Evolutionary conservation across 2,113 vertebrate species (phyloP).

Genomic region (Melanocharis versteri): DNA sequence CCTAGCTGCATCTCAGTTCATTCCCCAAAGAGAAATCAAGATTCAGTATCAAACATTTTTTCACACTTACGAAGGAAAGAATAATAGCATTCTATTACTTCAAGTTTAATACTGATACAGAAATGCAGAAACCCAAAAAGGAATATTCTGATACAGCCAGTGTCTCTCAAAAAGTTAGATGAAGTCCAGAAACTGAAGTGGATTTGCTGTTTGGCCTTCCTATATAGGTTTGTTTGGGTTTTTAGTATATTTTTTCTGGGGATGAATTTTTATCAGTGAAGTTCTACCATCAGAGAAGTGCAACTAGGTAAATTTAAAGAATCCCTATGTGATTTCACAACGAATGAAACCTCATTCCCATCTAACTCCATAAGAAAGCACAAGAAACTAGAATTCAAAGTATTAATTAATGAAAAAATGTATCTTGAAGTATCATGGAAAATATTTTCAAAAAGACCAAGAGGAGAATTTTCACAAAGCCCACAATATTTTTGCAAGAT

Average conservation of each 20-base stretch:
- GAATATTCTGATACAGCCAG: slow-evolving; percentile 6
- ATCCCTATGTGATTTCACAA: not conserved
- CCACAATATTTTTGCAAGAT: slow-evolving; percentile 73
- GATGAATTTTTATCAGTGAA: not conserved
- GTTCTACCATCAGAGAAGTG: not conserved
- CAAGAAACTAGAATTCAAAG: slow-evolving; percentile 66
- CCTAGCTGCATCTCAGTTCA: not conserved
- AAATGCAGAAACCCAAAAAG: slow-evolving; percentile 39
- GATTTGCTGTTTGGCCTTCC: not conserved
- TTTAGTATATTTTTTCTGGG: not conserved
- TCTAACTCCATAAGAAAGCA: slow-evolving; percentile 60
- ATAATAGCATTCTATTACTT: slow-evolving; percentile 13
- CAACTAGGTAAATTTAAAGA: slow-evolving; percentile 19
- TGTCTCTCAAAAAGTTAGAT: not conserved
- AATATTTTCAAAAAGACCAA: slow-evolving; percentile 66
- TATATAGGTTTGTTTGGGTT: not conserved
- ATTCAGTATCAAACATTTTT: not conserved
- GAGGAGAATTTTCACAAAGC: slow-evolving; percentile 70
- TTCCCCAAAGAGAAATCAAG: not conserved
- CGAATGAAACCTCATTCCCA: not conserved
- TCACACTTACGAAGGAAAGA: slow-evolving; percentile 26
- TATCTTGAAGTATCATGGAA: slow-evolving; percentile 33
- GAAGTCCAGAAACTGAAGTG: not conserved
- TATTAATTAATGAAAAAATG: slow-evolving; percentile 55
- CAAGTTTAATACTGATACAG: not conserved